Conservation (phyloP, 2,113 vertebrate species). For the Ondatra zibethicus region DNA sequence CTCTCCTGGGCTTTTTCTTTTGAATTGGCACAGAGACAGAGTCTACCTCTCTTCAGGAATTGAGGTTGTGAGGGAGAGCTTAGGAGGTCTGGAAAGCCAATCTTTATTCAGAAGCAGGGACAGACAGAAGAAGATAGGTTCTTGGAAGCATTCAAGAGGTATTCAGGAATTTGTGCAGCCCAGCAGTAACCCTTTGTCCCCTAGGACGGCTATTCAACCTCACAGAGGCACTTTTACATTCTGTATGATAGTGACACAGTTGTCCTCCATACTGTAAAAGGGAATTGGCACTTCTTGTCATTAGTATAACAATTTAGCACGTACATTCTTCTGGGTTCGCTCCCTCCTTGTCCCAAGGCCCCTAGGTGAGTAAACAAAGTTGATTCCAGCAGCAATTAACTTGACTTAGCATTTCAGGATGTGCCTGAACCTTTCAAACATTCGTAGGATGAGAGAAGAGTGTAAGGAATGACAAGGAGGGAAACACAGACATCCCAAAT, state of each 20-base stretch:
- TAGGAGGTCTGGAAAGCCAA: not conserved
- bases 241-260: not conserved
- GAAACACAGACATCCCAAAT: not conserved
- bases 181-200: not conserved
- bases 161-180: not conserved
- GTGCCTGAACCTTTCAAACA: not conserved
- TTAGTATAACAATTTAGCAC: not conserved
- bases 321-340: not conserved
- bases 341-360: no score
- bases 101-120: not conserved
- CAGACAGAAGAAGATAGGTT: not conserved
- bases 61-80: not conserved
- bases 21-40: not conserved
- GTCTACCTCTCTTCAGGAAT: not conserved
- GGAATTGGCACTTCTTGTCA: not conserved
- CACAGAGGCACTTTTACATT: not conserved
- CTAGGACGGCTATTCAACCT: not conserved
- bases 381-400: not conserved
- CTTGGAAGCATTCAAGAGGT: not conserved
- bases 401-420: not conserved
- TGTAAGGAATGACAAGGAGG: not conserved
- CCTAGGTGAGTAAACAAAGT: not conserved
- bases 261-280: not conserved
- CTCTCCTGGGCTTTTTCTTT: not conserved
- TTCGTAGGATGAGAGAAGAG: no score